phyloP scores from a whole-genome alignment of 23 tunicate species.

The Phallusia fumigata region DNA sequence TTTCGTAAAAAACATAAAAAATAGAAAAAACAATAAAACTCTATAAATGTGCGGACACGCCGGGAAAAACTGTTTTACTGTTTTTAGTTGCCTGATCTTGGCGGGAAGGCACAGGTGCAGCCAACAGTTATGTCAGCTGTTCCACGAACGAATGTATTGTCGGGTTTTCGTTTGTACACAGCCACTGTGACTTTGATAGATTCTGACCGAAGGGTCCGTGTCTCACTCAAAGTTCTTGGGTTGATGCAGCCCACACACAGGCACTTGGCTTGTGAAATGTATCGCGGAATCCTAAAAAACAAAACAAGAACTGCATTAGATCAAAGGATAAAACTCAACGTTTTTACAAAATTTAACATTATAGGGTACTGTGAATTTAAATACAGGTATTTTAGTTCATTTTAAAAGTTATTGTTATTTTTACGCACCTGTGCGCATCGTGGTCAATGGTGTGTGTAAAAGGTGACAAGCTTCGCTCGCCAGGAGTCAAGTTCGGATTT shows the following conservation, averaged over 20 bases:
- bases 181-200: neutral
- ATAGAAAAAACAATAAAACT: neutral
- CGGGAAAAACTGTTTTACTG: no score
- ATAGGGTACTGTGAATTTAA: neutral
- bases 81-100: neutral
- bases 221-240: neutral
- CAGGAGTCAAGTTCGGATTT: neutral
- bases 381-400: neutral
- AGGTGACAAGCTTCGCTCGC: conserved; percentile 28
- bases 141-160: neutral
- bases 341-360: neutral
- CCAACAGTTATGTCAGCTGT: neutral
- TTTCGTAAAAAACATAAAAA: neutral
- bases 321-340: neutral
- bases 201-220: neutral
- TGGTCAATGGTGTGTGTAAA: conserved; percentile 16
- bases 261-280: conserved; percentile 24
- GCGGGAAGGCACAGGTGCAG: neutral
- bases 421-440: conserved; percentile 35
- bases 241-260: conserved; percentile 37
- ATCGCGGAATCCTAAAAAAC: conserved; percentile 31
- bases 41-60: no score
- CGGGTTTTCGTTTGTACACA: neutral
- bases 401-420: neutral
- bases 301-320: neutral